A percentile compares a stretch with the other conserved stretches of the same genome.
Conservation (phyloP, 1,140 invertebrate species). For the Parapsyche elsis region DNA sequence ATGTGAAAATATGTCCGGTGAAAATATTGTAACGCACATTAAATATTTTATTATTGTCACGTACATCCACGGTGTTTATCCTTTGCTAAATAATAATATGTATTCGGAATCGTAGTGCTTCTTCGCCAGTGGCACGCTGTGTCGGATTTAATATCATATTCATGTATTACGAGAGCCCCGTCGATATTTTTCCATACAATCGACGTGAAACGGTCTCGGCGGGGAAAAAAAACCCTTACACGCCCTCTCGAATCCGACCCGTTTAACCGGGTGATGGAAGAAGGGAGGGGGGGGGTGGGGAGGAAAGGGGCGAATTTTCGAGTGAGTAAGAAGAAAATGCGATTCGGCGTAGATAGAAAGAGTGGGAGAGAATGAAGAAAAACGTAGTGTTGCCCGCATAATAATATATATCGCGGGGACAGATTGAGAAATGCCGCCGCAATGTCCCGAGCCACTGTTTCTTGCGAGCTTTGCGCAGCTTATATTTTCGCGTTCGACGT, state of each 20-base stretch:
- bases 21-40: too few species aligned
- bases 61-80: too few species aligned
- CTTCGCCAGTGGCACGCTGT: not conserved
- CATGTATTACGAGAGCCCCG: constrained; percentile 14
- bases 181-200: constrained; percentile 26
- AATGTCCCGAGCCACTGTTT: constrained; percentile 17
- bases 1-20: too few species aligned
- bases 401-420: constrained; percentile 23
- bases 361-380: constrained; percentile 23
- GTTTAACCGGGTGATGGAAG: too few species aligned
- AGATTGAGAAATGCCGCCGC: constrained; percentile 38
- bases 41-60: too few species aligned
- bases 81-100: too few species aligned
- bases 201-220: constrained; percentile 4
- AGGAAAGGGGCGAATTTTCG: not conserved
- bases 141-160: constrained; percentile 8
- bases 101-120: too few species aligned
- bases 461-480: constrained; percentile 12
- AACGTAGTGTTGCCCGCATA: not conserved
- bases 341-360: constrained; percentile 16
- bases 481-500: constrained; percentile 46
- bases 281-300: not conserved
- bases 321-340: not conserved
- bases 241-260: not conserved
- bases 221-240: not conserved